These are phyloP conservation scores for Acrocephalus kingi DNA, from an alignment of 2,113 vertebrate genomes.

Conservation along the genomic window DNA sequence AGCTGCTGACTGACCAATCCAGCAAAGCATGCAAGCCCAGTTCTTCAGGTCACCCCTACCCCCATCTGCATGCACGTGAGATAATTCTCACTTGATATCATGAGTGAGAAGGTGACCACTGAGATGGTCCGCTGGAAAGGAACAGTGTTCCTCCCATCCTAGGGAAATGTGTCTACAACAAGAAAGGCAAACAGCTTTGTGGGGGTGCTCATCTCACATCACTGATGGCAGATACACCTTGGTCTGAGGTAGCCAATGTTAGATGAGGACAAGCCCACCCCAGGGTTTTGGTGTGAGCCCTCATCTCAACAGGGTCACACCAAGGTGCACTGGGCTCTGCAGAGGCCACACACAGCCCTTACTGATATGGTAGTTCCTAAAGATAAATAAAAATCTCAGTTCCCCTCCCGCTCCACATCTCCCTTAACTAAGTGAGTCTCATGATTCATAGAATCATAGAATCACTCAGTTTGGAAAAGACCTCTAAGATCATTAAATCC, in stretches of 20 bases:
- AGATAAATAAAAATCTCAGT: neutral
- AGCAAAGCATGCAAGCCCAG: neutral
- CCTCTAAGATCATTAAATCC: neutral
- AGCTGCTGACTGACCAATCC: neutral
- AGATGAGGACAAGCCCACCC: neutral
- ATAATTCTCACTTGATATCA: neutral
- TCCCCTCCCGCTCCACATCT: fast-evolving
- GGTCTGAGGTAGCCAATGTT: fast-evolving
- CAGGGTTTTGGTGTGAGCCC: neutral
- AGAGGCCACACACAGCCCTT: neutral
- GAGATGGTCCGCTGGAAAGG: neutral
- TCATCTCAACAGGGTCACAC: neutral
- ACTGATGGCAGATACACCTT: neutral
- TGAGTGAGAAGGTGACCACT: too few relatives aligned
- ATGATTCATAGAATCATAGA: neutral
- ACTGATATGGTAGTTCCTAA: neutral
- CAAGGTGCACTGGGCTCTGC: neutral
- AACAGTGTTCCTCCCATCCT: neutral
- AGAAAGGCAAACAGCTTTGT: neutral
- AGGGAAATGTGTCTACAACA: neutral
- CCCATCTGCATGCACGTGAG: neutral
- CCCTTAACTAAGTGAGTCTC: neutral
- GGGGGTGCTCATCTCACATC: neutral
- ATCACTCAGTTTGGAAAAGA: neutral
- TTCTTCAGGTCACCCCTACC: neutral